phyloP scores from a whole-genome alignment of 1,140 invertebrate genomes.

The Mamestra configurata region DNA sequence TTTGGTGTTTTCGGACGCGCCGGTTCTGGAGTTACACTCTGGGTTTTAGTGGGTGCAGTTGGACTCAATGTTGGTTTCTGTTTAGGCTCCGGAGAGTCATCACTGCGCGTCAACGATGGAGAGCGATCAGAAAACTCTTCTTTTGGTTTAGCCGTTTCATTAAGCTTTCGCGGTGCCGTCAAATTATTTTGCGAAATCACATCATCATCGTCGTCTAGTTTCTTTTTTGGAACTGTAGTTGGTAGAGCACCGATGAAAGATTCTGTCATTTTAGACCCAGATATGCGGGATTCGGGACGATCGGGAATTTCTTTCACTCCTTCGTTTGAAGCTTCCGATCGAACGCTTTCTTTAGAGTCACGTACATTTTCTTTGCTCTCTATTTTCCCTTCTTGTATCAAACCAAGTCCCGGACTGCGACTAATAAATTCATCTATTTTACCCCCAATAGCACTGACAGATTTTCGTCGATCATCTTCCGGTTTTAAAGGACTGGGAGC shows the following conservation, averaged over 20 bases:
- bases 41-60: constrained; percentile 68
- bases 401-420: constrained; percentile 78
- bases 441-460: constrained; percentile 79
- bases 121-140: constrained; percentile 82
- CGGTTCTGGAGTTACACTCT: constrained; percentile 73
- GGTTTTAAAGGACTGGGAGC: constrained; percentile 79
- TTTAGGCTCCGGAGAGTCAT: constrained; percentile 86
- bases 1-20: constrained; percentile 83
- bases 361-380: constrained; percentile 78
- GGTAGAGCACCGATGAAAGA: constrained; percentile 84
- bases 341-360: constrained; percentile 80
- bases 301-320: constrained; percentile 72
- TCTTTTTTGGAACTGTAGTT: constrained; percentile 74
- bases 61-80: constrained; percentile 67
- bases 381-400: constrained; percentile 84
- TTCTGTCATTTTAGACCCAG: constrained; percentile 86
- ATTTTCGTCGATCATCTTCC: constrained; percentile 85
- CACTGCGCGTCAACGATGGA: constrained; percentile 85
- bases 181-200: constrained; percentile 80
- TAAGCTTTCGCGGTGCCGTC: constrained; percentile 58
- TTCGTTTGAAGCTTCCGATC: constrained; percentile 77
- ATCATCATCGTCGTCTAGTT: constrained; percentile 82
- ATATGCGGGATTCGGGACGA: constrained; percentile 83
- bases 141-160: constrained; percentile 66
- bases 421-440: constrained; percentile 76